Evolutionary conservation across 2,113 vertebrate species (phyloP).

Genomic region (Pituophis catenifer): DNA sequence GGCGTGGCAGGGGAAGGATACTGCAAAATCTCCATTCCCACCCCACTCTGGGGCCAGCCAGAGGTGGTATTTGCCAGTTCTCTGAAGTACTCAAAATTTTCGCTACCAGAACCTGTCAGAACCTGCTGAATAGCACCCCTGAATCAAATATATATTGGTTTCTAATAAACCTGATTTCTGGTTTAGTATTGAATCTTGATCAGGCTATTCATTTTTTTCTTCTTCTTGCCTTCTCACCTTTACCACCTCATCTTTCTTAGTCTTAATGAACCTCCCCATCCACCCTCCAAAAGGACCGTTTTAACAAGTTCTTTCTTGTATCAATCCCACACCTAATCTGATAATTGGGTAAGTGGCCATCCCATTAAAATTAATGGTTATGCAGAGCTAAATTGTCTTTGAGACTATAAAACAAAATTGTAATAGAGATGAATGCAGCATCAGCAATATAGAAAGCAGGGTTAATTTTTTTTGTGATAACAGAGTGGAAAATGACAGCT

Average conservation of each 20-base stretch:
- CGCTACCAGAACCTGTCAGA: no score
- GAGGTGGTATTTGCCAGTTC: no score
- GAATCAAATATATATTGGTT: neutral
- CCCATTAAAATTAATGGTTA: conserved; percentile 43
- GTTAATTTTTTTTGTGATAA: conserved; percentile 18
- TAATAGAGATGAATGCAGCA: neutral
- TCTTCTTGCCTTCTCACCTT: neutral
- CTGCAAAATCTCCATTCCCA: no score
- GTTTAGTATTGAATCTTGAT: neutral
- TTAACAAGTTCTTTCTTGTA: conserved; percentile 44
- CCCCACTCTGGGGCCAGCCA: no score
- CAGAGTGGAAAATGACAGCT: conserved; percentile 3
- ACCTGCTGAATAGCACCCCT: no score
- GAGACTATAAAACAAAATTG: neutral
- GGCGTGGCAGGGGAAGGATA: no score
- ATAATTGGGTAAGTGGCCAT: conserved; percentile 25
- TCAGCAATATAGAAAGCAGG: neutral
- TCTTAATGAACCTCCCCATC: neutral
- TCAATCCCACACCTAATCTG: conserved; percentile 26
- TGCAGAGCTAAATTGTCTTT: neutral
- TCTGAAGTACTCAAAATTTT: no score
- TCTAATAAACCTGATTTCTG: neutral
- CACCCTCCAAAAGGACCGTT: neutral
- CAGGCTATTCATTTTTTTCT: neutral
- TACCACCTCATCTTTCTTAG: neutral